phyloP scores from a whole-genome alignment of 2,797 vertebrate species.

The Orestias chungarensis region DNA sequence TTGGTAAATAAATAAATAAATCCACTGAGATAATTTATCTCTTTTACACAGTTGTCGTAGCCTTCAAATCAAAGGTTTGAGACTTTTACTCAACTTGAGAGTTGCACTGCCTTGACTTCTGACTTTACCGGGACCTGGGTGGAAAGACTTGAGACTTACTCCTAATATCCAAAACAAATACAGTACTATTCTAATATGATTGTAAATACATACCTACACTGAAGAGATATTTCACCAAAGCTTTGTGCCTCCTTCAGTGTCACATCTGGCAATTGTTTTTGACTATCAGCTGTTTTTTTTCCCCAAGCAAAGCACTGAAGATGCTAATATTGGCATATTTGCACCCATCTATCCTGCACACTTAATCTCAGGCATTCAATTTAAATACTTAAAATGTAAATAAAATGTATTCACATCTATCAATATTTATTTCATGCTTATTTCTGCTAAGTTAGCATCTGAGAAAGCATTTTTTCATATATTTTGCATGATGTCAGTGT shows the following conservation, averaged over 20 bases:
- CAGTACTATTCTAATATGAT: no score
- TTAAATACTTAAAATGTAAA: background rate
- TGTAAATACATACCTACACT: background rate
- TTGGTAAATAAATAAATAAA: no score
- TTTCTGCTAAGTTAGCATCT: background rate
- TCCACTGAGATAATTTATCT: no score
- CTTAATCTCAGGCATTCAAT: background rate
- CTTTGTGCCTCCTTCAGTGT: background rate
- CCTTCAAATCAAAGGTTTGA: background rate
- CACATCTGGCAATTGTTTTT: background rate
- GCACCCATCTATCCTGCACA: background rate
- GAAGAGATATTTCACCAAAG: background rate
- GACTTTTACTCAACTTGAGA: background rate
- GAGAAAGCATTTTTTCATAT: background rate
- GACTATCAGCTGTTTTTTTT: conserved; percentile 2
- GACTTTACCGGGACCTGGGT: background rate
- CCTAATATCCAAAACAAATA: background rate
- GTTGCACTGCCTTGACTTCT: background rate
- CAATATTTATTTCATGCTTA: background rate
- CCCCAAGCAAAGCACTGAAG: background rate
- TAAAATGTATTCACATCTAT: background rate
- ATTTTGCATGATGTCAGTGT: background rate
- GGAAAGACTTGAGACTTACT: background rate
- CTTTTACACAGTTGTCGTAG: no score
- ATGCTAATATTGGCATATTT: background rate